Conservation (phyloP, 92 coral and sea anemone species). For the Meandrina meandrites region DNA sequence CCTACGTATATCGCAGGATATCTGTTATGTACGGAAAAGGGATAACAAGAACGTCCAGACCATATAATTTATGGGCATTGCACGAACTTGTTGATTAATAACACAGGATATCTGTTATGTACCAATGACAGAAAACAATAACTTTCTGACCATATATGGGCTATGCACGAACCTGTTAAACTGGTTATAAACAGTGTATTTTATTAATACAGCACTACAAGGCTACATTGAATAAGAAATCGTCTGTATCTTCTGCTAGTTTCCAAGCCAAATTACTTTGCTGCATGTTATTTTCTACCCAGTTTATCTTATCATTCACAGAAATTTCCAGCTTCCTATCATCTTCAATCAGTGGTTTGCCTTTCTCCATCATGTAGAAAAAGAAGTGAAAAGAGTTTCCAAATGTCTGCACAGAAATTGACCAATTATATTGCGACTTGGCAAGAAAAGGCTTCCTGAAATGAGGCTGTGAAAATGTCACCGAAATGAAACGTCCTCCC, state of each 20-base stretch:
- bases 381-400: constrained; percentile 72
- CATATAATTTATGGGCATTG: no score
- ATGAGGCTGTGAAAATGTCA: constrained; percentile 78
- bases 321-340: constrained; percentile 54
- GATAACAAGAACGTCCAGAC: no score
- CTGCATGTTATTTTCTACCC: not conserved
- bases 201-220: constrained; percentile 28
- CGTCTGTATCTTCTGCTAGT: constrained; percentile 35
- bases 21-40: no score
- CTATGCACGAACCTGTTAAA: no score
- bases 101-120: no score
- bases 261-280: not conserved
- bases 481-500: constrained; percentile 61
- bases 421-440: constrained; percentile 64
- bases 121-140: no score
- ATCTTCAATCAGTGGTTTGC: constrained; percentile 49
- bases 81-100: no score
- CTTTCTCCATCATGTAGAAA: constrained; percentile 69
- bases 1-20: no score
- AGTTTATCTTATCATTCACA: constrained; percentile 1
- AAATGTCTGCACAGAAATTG: constrained; percentile 55
- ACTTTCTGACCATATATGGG: no score
- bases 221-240: constrained; percentile 42
- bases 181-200: no score
- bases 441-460: constrained; percentile 72